A percentile compares a stretch with the other conserved stretches of the same genome.
phyloP scores from a whole-genome alignment of 92 coral and sea anemone species.

The Phenganax marumi region DNA sequence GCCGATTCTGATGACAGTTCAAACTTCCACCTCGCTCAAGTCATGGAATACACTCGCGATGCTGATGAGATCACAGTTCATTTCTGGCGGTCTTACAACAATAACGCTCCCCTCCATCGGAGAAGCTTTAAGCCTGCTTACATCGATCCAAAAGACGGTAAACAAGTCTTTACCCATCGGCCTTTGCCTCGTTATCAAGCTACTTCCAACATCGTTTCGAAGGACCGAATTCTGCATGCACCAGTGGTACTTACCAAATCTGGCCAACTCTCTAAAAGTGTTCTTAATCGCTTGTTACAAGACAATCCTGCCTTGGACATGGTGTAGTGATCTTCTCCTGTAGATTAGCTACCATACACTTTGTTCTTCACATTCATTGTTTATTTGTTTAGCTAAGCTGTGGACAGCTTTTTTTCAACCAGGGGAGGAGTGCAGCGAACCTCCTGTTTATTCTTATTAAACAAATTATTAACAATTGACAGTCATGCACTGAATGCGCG shows the following conservation, averaged over 20 bases:
- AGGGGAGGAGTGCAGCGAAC: too few species aligned
- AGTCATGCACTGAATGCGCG: too few species aligned
- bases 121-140: conserved; percentile 19
- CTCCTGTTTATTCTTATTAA: too few species aligned
- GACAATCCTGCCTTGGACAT: not conserved
- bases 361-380: conserved; percentile 1
- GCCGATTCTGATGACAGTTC: not conserved
- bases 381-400: not conserved
- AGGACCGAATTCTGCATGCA: not conserved
- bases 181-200: conserved; percentile 25
- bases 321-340: not conserved
- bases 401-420: conserved; percentile 14
- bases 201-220: not conserved
- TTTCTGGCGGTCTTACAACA: not conserved
- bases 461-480: too few species aligned
- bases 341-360: too few species aligned
- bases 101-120: conserved; percentile 12
- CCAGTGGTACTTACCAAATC: conserved; percentile 1
- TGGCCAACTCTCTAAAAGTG: conserved; percentile 1
- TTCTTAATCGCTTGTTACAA: not conserved
- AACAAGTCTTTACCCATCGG: conserved; percentile 15
- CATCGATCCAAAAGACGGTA: conserved; percentile 25
- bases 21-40: conserved; percentile 8
- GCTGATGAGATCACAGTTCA: not conserved
- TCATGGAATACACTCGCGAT: not conserved